These are phyloP conservation scores for Podocnemis expansa DNA, from an alignment of 2,113 vertebrate genomes.

Conservation along the genomic window DNA sequence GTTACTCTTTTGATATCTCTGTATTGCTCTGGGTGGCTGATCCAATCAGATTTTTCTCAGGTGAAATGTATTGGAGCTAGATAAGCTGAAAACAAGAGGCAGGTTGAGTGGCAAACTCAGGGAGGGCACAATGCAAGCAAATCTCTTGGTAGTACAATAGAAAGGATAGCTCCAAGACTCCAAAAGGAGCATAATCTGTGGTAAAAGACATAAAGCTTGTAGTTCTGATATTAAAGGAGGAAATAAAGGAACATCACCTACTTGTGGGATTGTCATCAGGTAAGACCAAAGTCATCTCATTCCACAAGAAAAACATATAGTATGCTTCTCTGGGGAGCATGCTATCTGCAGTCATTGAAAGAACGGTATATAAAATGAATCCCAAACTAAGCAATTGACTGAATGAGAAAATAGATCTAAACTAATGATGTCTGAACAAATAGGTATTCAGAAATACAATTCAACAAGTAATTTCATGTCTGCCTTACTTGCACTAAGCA, in stretches of 20 bases:
- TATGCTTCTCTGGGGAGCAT: neutral
- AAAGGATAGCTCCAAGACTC: neutral
- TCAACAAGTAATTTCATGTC: neutral
- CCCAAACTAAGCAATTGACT: neutral
- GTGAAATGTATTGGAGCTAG: neutral
- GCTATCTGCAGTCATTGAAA: neutral
- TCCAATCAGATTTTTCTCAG: neutral
- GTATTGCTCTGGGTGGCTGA: neutral
- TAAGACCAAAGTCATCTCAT: neutral
- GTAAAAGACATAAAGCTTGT: neutral
- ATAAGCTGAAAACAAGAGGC: neutral
- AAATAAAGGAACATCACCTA: constrained; percentile 1
- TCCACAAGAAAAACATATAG: constrained; percentile 12
- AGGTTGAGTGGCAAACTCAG: neutral
- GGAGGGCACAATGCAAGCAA: neutral
- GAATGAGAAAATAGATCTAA: constrained; percentile 3
- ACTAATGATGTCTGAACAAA: neutral
- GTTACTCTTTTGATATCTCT: neutral
- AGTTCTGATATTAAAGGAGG: neutral
- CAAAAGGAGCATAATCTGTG: neutral
- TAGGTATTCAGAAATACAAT: neutral
- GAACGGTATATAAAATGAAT: neutral
- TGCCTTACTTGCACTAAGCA: neutral
- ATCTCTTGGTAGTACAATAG: neutral
- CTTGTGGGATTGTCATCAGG: neutral